Evolutionary conservation across 2,797 vertebrate genomes (phyloP), one percentile per base, ranked within the genome.

Genomic region (Gobio occitaniae): DNA sequence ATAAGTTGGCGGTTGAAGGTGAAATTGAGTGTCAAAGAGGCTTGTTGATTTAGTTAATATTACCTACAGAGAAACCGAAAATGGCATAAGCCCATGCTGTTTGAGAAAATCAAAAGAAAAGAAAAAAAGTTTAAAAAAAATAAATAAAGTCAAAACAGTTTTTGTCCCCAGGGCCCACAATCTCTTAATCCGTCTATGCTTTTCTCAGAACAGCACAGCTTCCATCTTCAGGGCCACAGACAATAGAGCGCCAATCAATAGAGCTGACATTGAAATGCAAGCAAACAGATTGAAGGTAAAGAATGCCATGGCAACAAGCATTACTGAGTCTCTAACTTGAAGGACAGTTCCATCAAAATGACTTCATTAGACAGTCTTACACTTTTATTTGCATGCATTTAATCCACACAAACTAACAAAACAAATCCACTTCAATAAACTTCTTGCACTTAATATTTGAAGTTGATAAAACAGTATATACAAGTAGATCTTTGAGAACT

Each of bases 171-270:
- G 21, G n/a, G 44, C 41, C 54, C 44, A 71, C 36, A 9, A 84
- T 52, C 76, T 71, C 56, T 72, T 85, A 79, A 85, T 85, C 83
- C 15, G 13, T 61, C 65, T 79, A 56, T 72, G 48, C 63, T 78
- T 74, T 83, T 80, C 63, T 50, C 59, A 72, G 59, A 61, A 54
- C 29, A 36, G 41, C 12, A 38, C 54, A 54, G 71, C 74, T 72
- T 84, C 56, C 59, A 78, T 78, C 68, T 78, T 89, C 75, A 89
- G 84, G 87, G 87, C 87, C 87, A 84, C 72, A 71, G 87, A 89
- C 70, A 90, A 90, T 80, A 84, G 78, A 86, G 76, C 29, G 21
- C 29, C 71, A 86, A 90, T 90, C 88, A 89, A 90, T 88, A 89
- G 36, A 87, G 82, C 82, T 89, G 85, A 84, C 84, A 85, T 81